Conservation (phyloP, 2,797 vertebrate species). For the Pagetopsis macropterus region DNA sequence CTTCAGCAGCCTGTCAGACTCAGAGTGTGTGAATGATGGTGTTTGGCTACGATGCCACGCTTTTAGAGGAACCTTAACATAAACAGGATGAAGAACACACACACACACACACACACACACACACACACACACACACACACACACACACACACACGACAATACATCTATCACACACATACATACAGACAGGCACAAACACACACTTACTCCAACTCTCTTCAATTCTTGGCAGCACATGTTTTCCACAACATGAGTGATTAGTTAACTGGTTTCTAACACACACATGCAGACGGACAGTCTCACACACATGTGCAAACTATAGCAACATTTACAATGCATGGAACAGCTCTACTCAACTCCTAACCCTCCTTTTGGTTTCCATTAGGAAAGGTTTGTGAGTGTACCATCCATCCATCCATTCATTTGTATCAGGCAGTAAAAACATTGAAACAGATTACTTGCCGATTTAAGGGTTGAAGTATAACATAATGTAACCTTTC, state of each 20-base stretch:
- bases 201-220: conserved; percentile 20
- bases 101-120: background rate
- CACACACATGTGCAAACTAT: background rate
- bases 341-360: too few relatives aligned
- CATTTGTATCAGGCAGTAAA: background rate
- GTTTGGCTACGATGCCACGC: background rate
- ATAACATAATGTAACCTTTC: too few relatives aligned
- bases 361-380: too few relatives aligned
- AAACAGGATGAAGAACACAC: background rate
- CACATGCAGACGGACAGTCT: conserved; percentile 1
- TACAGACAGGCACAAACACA: background rate
- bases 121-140: conserved; percentile 1
- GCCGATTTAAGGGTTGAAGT: too few relatives aligned
- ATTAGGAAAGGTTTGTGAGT: too few relatives aligned
- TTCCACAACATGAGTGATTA: conserved; percentile 66
- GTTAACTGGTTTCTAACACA: conserved; percentile 56
- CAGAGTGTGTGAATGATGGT: conserved; percentile 2
- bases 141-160: too few relatives aligned
- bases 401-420: background rate
- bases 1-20: conserved; percentile 33
- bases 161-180: background rate
- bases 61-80: conserved; percentile 15
- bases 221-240: conserved; percentile 61
- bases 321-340: too few relatives aligned
- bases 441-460: background rate